These are phyloP conservation scores for Lucinisca nassula DNA, from an alignment of 2,888 invertebrate genomes.

Conservation along the genomic window DNA sequence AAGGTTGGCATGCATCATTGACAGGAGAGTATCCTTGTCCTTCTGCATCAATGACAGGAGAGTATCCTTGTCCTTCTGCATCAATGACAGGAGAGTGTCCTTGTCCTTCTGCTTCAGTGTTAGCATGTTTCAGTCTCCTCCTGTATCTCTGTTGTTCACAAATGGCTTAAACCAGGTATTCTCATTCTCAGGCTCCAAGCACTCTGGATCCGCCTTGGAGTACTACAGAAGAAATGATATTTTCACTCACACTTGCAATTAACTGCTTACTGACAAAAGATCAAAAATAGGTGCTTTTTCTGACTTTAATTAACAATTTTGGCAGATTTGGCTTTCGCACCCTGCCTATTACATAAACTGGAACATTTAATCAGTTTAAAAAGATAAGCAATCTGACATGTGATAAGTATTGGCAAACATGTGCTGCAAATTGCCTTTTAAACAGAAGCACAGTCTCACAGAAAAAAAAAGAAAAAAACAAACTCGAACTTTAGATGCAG, in stretches of 20 bases:
- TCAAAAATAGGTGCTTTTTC: slow-evolving; percentile 2
- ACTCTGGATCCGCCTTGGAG: too few relatives aligned
- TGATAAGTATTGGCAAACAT: slow-evolving; percentile 57
- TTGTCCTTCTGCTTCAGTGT: too few relatives aligned
- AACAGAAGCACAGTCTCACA: background rate
- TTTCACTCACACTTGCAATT: background rate
- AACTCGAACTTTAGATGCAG: background rate
- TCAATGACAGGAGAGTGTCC: too few relatives aligned
- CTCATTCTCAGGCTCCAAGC: too few relatives aligned
- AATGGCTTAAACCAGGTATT: too few relatives aligned
- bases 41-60: too few relatives aligned
- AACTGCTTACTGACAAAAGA: background rate
- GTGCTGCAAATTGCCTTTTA: slow-evolving; percentile 15
- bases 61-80: too few relatives aligned
- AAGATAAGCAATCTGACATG: slow-evolving; percentile 59
- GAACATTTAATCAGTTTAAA: slow-evolving; percentile 53
- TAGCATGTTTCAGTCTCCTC: too few relatives aligned
- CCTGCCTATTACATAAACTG: slow-evolving; percentile 14
- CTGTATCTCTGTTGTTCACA: too few relatives aligned
- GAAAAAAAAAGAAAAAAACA: background rate
- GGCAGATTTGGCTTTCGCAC: slow-evolving; percentile 8
- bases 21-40: too few relatives aligned
- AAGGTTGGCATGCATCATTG: too few relatives aligned
- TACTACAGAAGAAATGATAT: too few relatives aligned
- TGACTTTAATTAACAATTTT: slow-evolving; percentile 6